Conservation (phyloP, 2,888 invertebrate genomes). For the Resseliella maxima region DNA sequence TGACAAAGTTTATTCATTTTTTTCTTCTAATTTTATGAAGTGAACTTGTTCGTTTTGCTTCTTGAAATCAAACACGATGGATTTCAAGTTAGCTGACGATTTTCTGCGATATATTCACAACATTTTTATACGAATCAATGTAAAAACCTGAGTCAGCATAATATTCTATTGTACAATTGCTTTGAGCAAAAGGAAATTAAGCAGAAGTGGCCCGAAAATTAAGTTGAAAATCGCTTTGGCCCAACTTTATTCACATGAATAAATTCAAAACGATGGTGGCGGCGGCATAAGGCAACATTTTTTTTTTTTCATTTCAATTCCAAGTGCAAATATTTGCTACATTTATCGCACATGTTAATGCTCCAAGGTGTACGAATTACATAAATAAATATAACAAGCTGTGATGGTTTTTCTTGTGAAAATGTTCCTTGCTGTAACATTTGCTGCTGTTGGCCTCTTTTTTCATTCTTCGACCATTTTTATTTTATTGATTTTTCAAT, state of each 20-base stretch:
- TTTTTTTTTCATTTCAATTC: neutral
- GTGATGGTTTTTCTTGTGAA: neutral
- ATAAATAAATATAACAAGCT: constrained; percentile 3
- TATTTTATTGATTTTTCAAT: neutral
- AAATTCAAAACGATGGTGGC: neutral
- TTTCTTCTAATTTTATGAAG: neutral
- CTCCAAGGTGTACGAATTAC: neutral
- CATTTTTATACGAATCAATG: neutral
- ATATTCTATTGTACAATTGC: neutral
- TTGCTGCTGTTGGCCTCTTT: neutral
- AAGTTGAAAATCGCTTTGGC: neutral
- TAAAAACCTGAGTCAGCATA: neutral
- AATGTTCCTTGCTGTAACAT: neutral
- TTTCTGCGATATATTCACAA: neutral
- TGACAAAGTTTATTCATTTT: constrained; percentile 30
- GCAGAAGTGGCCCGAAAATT: neutral
- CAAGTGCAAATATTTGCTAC: neutral
- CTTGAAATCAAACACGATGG: neutral
- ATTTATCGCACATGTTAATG: neutral
- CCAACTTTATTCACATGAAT: neutral
- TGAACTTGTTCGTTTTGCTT: neutral
- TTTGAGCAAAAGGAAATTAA: neutral
- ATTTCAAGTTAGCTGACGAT: neutral
- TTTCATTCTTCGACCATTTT: constrained; percentile 6
- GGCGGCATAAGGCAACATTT: neutral